These are phyloP conservation scores for Ctenochaetus hawaiiensis DNA, from an alignment of 2,797 vertebrate genomes.

Conservation along the genomic window DNA sequence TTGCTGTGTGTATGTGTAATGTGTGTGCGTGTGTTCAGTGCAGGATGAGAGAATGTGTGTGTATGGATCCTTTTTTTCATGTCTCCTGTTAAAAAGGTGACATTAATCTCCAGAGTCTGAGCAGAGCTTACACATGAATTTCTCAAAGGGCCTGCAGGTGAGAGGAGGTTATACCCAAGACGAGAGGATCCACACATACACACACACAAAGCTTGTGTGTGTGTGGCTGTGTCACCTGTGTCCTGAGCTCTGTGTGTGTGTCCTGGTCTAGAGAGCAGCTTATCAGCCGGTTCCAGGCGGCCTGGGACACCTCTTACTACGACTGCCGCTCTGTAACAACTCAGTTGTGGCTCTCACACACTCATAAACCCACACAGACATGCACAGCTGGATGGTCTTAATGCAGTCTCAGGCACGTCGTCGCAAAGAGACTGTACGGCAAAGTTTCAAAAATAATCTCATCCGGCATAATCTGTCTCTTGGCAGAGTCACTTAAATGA, in stretches of 20 bases:
- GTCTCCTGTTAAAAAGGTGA: constrained; percentile 33
- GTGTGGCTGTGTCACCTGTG: constrained; percentile 15
- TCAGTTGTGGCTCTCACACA: constrained; percentile 45
- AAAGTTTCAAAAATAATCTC: constrained; percentile 46
- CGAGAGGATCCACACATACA: constrained; percentile 4
- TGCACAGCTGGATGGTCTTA: constrained; percentile 36
- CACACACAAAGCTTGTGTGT: background rate
- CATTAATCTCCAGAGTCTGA: constrained; percentile 50
- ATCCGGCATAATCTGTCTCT: constrained; percentile 46
- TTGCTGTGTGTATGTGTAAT: background rate
- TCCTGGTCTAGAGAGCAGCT: constrained; percentile 50
- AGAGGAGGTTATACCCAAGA: constrained; percentile 23
- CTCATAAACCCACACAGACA: background rate
- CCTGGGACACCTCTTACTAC: constrained; percentile 49
- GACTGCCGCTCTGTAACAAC: constrained; percentile 41
- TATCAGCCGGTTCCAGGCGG: constrained; percentile 59
- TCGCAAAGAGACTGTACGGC: constrained; percentile 14
- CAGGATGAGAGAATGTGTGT: constrained; percentile 29
- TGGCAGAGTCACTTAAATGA: constrained; percentile 31
- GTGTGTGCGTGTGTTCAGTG: background rate
- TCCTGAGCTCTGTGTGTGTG: constrained; percentile 19
- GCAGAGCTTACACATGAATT: constrained; percentile 40
- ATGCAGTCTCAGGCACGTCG: constrained; percentile 21
- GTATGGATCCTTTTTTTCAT: constrained; percentile 24
- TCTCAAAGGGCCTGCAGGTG: constrained; percentile 42